These are phyloP conservation scores for Carcharodon carcharias DNA, from an alignment of 2,797 vertebrate genomes.

Conservation along the genomic window DNA sequence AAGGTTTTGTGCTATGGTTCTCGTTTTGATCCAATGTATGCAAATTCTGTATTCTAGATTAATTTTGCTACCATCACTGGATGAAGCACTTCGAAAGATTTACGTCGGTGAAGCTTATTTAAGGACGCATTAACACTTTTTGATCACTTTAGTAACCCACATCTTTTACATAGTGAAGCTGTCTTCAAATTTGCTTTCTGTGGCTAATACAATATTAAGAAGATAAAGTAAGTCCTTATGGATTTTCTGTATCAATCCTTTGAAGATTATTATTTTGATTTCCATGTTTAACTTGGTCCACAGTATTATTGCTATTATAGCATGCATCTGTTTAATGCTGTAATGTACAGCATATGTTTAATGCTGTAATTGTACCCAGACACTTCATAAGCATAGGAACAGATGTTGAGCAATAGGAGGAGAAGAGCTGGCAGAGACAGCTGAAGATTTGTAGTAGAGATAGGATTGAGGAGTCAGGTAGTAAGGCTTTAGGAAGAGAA, in stretches of 20 bases:
- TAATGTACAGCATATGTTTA: neutral
- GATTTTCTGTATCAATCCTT: neutral
- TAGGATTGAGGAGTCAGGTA: neutral
- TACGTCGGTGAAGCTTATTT: neutral
- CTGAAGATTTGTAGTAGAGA: neutral
- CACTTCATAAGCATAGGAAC: neutral
- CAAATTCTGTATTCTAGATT: neutral
- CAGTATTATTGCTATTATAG: neutral
- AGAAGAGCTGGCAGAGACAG: neutral
- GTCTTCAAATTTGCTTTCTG: neutral
- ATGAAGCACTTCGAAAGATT: neutral
- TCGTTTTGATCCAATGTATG: neutral
- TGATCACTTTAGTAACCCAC: neutral
- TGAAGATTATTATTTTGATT: neutral
- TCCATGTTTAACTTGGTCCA: neutral
- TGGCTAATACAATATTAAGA: neutral
- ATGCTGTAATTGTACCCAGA: neutral
- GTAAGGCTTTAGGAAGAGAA: neutral
- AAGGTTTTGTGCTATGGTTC: neutral
- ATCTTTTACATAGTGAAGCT: neutral
- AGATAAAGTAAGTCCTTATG: neutral
- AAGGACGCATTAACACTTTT: neutral
- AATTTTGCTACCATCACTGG: neutral
- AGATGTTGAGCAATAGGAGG: neutral
- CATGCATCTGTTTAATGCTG: neutral